Evolutionary conservation across 2,113 vertebrate genomes (phyloP).

Genomic region (Sisor rabdophorus): DNA sequence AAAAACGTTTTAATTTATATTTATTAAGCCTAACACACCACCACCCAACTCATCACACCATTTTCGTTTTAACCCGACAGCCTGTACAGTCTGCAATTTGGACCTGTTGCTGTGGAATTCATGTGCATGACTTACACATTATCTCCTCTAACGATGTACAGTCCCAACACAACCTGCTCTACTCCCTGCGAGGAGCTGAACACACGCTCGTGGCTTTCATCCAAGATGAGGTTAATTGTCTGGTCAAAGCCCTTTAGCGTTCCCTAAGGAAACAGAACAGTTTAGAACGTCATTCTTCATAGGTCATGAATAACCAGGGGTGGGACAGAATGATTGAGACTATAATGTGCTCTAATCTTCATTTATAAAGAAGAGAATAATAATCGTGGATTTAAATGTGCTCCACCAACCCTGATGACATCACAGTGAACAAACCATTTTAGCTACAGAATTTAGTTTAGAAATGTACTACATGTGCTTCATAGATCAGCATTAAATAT

Average conservation of each 20-base stretch:
- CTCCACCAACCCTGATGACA: not conserved
- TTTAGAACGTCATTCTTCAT: not conserved
- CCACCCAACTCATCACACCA: no score
- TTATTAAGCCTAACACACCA: no score
- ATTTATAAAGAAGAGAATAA: not conserved
- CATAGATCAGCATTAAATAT: not conserved
- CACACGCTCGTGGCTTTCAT: conserved; percentile 98
- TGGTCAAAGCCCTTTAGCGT: conserved; percentile 98
- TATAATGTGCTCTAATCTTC: not conserved
- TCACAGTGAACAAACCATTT: not conserved
- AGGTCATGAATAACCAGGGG: not conserved
- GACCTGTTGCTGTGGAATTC: not conserved
- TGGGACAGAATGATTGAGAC: not conserved
- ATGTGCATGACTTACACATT: conserved; percentile 84
- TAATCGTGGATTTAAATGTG: not conserved
- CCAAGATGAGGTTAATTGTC: conserved; percentile 97
- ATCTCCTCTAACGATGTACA: conserved; percentile 97
- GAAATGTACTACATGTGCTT: not conserved
- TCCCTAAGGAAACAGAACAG: conserved; percentile 68
- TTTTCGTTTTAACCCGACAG: no score
- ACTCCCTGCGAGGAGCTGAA: conserved; percentile 98
- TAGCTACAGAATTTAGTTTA: not conserved
- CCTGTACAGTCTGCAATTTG: not conserved
- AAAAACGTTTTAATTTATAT: no score
- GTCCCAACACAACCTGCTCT: conserved; percentile 95